Evolutionary conservation across 2,888 invertebrate genomes (phyloP), one percentile per base, ranked within the genome.

Genomic region (Pantelozetes paolii): DNA sequence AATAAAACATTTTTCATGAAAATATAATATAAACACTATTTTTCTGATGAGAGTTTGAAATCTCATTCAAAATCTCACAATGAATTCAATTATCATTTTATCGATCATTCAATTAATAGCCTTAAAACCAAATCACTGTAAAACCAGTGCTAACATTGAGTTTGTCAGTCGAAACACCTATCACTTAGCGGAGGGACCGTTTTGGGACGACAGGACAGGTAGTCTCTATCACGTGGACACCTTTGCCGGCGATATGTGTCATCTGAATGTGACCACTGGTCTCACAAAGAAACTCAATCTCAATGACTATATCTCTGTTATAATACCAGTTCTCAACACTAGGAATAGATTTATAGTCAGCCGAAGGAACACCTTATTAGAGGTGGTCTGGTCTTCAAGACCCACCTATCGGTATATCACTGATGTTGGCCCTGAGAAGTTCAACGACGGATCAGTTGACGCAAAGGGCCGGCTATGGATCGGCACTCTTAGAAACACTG

Each of bases 391-490:
- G 74, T 59, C 36, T 30, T 76, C 75, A 13, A 75, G 76, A 36
- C n/a, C n/a, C n/a, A 57, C 75, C 36, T 74, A 74, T 15, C 18
- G 30, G 30, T 59, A 62, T 2, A 40, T 72, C 2, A 64, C 73
- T 40, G 64, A 72, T n/a, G 69, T 71, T 13, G 64, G 64, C 28
- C 15, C 32, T 18, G 64, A 72, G 80, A 84, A 90, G 78, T 86
- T 90, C 80, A 92, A 91, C 79, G 91, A 91, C 80, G 91, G 88
- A 42, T 91, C 91, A 83, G 88, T 89, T 45, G 91, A 91, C 87
- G 88, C 13, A 81, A 82, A 81, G 50, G 91, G 91, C 3, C 83
- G 90, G 70, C 84, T 91, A 32, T 90, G 89, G 89, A 85, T 88
- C 78, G 90, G 90, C 87, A 45, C 45, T 18, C 45, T 45, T 8